Conservation (phyloP, 1,140 invertebrate species). For the Zaprionus davidi region DNA sequence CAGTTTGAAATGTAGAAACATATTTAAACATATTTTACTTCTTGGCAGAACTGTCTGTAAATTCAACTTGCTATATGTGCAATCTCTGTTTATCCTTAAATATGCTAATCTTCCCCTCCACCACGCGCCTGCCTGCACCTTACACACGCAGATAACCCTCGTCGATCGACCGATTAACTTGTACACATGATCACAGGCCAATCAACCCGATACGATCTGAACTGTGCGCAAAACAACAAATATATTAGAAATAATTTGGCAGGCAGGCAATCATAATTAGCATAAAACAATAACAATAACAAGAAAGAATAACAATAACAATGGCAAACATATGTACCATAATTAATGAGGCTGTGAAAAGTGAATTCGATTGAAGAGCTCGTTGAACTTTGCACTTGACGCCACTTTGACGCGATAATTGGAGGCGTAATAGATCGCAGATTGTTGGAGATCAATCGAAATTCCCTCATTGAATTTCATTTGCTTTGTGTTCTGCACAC, state of each 20-base stretch:
- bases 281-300: conserved; percentile 14
- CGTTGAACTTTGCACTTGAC: conserved; percentile 2
- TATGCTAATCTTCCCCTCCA: not conserved
- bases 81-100: too few species aligned
- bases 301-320: conserved; percentile 14
- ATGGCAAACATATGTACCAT: conserved; percentile 2
- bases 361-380: not conserved
- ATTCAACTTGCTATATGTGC: not conserved
- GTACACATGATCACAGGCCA: conserved; percentile 53
- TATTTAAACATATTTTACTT: not conserved
- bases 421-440: conserved; percentile 1
- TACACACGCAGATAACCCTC: not conserved
- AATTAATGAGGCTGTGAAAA: conserved; percentile 3
- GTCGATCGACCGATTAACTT: conserved; percentile 20
- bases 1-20: not conserved
- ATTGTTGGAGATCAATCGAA: not conserved
- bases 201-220: conserved; percentile 51
- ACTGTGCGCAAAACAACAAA: conserved; percentile 31
- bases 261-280: conserved; percentile 8
- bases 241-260: conserved; percentile 34
- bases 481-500: conserved; percentile 71
- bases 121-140: not conserved
- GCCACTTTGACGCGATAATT: not conserved
- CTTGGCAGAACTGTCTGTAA: not conserved
- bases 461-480: not conserved